Conservation (phyloP, 2,888 invertebrate genomes). For the Fabriciana adippe region DNA sequence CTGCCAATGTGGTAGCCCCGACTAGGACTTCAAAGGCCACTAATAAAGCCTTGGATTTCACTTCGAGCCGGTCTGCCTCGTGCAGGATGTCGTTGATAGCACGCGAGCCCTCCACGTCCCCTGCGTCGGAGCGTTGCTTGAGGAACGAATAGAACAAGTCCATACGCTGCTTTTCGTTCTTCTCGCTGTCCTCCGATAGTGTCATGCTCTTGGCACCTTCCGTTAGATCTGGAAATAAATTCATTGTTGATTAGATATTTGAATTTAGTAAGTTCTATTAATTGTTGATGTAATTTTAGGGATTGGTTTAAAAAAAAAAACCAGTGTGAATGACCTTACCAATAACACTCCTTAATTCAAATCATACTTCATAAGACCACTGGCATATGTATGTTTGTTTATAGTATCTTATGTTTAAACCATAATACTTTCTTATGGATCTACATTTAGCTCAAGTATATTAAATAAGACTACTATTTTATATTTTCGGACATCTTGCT, state of each 20-base stretch:
- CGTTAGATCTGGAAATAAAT: constrained; percentile 85
- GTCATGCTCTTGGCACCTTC: constrained; percentile 97
- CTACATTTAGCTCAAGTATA: too few species aligned
- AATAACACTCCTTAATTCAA: too few species aligned
- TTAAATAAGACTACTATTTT: too few species aligned
- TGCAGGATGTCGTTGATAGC: constrained; percentile 63
- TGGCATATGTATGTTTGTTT: too few species aligned
- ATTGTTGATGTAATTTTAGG: too few species aligned
- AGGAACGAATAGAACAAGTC: constrained; percentile 94
- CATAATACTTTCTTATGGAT: too few species aligned
- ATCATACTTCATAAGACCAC: too few species aligned
- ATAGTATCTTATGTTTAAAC: too few species aligned
- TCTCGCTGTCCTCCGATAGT: constrained; percentile 96
- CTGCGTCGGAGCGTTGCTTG: constrained; percentile 63
- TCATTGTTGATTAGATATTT: background rate
- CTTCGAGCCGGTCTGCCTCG: constrained; percentile 87
- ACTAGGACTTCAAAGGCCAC: constrained; percentile 96
- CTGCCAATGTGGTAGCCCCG: constrained; percentile 84
- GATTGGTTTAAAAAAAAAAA: too few species aligned
- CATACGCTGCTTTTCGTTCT: constrained; percentile 97
- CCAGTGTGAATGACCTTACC: too few species aligned
- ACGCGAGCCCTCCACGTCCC: constrained; percentile 53
- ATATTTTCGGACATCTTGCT: too few species aligned
- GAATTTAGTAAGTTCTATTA: background rate
- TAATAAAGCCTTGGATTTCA: constrained; percentile 96